phyloP scores from a whole-genome alignment of 1,140 invertebrate species.

The Drosophila grimshawi region DNA sequence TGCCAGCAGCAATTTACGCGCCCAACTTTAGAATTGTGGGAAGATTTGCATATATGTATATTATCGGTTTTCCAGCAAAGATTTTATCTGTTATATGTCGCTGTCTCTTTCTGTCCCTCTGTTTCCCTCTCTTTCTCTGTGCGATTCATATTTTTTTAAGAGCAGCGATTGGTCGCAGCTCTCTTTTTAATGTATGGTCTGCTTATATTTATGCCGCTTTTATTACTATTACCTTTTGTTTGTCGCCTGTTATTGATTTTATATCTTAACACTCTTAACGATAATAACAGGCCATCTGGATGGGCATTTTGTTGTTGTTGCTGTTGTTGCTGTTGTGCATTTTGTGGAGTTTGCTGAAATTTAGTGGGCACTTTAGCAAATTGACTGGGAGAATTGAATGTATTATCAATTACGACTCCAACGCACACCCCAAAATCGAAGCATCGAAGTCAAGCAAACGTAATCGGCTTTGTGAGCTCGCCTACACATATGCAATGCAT shows the following conservation, averaged over 20 bases:
- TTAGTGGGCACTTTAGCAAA: slow-evolving; percentile 71
- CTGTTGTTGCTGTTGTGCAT: too few species aligned
- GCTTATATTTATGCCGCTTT: slow-evolving; percentile 78
- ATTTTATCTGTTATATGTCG: too few species aligned
- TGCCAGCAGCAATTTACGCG: too few species aligned
- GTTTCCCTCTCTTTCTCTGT: not conserved
- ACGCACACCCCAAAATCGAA: not conserved
- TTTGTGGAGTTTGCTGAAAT: slow-evolving; percentile 45
- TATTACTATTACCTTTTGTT: slow-evolving; percentile 59
- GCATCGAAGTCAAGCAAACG: slow-evolving; percentile 6
- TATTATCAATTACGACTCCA: slow-evolving; percentile 72
- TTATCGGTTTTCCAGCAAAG: too few species aligned
- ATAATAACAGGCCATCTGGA: slow-evolving; percentile 36
- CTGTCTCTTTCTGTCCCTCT: too few species aligned
- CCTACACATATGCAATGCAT: too few species aligned
- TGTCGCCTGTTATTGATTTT: slow-evolving; percentile 61
- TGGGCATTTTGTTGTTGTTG: not conserved
- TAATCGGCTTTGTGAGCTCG: slow-evolving; percentile 1
- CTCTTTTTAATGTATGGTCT: slow-evolving; percentile 46
- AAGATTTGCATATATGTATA: too few species aligned
- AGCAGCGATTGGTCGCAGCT: slow-evolving; percentile 1
- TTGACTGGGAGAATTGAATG: slow-evolving; percentile 71
- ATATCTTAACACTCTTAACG: slow-evolving; percentile 63
- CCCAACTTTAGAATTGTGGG: too few species aligned
- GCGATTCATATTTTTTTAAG: not conserved